These are phyloP conservation scores for Buathra laborator DNA, from an alignment of 2,888 invertebrate species.

Conservation along the genomic window DNA sequence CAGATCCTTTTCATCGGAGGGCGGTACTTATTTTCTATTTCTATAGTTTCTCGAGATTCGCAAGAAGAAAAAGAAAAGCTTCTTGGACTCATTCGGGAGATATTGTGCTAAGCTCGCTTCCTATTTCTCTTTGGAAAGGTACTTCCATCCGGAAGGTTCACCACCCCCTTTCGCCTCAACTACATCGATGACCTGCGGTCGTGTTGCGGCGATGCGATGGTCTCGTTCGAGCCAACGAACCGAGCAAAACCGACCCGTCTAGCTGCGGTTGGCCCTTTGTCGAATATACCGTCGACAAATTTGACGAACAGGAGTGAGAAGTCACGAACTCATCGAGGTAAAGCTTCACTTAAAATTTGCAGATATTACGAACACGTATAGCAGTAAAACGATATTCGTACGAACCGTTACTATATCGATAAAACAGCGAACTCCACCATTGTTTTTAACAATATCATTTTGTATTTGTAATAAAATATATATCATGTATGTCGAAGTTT, in stretches of 20 bases:
- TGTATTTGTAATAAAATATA: too few relatives aligned
- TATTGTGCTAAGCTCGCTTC: conserved; percentile 44
- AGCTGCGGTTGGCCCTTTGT: conserved; percentile 23
- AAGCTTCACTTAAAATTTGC: background rate
- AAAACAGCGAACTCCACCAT: background rate
- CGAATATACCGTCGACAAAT: conserved; percentile 25
- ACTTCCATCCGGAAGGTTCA: background rate
- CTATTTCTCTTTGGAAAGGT: background rate
- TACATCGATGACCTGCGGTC: conserved; percentile 63
- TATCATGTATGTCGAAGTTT: too few relatives aligned
- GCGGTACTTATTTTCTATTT: conserved; percentile 10
- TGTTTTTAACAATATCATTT: background rate
- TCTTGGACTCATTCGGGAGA: conserved; percentile 52
- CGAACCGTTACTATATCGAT: background rate
- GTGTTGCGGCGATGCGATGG: conserved; percentile 37
- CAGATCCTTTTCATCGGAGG: background rate
- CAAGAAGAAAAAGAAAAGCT: conserved; percentile 30
- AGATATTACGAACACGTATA: background rate
- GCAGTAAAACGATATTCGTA: background rate
- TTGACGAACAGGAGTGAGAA: background rate
- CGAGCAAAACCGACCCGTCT: conserved; percentile 24
- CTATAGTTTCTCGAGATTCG: conserved; percentile 17
- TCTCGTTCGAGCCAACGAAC: conserved; percentile 33
- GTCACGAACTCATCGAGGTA: background rate
- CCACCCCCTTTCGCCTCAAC: conserved; percentile 29